Percentiles rank a stretch among this genome's conserved stretches.
Evolutionary conservation across 2,797 vertebrate genomes (phyloP).

Genomic region (Enteromius thamalakanensis): DNA sequence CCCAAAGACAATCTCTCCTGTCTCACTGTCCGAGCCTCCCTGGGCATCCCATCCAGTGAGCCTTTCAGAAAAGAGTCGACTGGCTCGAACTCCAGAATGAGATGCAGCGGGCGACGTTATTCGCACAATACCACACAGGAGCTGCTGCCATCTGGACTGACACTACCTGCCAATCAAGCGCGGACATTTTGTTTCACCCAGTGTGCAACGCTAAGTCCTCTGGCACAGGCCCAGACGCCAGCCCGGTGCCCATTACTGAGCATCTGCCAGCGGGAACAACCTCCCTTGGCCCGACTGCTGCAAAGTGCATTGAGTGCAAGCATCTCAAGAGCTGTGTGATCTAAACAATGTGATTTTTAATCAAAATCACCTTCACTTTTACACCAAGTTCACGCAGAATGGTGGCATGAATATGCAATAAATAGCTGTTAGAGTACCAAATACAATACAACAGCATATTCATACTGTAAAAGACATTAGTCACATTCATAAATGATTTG

Average conservation of each 20-base stretch:
- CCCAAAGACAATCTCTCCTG: constrained; percentile 25
- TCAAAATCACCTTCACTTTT: not conserved
- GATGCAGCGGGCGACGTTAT: constrained; percentile 53
- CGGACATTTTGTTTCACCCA: constrained; percentile 41
- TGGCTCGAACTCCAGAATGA: constrained; percentile 57
- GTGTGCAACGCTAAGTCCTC: constrained; percentile 12
- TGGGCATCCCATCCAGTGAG: constrained; percentile 18
- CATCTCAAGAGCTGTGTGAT: not conserved
- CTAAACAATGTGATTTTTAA: not conserved
- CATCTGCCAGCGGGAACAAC: constrained; percentile 33
- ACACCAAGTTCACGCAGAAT: not conserved
- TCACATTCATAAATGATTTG: not conserved
- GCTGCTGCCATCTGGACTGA: constrained; percentile 56
- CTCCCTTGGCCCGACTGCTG: not conserved
- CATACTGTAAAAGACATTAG: not conserved
- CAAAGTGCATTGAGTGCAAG: constrained; percentile 21
- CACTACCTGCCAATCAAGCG: constrained; percentile 62
- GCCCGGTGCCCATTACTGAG: constrained; percentile 19
- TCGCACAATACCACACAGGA: constrained; percentile 57
- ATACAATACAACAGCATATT: not conserved
- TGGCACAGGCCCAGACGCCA: constrained; percentile 45
- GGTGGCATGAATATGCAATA: not conserved
- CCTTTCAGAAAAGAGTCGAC: constrained; percentile 58
- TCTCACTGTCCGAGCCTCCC: constrained; percentile 16
- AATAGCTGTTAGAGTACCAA: not conserved